Percentiles rank a stretch among this genome's conserved stretches.
Conservation (phyloP, 2,888 invertebrate species). For the Euspilapteryx auroguttella region DNA sequence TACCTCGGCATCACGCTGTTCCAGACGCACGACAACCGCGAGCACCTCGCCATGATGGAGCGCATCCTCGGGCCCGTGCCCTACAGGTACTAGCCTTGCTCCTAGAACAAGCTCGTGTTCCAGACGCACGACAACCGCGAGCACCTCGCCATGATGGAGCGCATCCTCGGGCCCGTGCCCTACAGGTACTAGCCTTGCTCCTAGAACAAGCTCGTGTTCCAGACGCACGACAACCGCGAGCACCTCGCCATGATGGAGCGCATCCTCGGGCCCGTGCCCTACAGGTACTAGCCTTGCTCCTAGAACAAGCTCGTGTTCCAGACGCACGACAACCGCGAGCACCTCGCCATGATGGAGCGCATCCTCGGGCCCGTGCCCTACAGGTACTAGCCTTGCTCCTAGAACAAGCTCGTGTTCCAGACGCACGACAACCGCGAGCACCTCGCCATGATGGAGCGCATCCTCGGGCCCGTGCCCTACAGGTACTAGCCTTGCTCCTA, state of each 20-base stretch:
- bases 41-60: constrained; percentile 99
- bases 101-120: too few species aligned
- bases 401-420: too few species aligned
- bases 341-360: constrained; percentile 99
- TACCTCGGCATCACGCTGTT: constrained; percentile 98
- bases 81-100: too few species aligned
- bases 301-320: too few species aligned
- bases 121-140: constrained; percentile 99
- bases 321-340: constrained; percentile 99
- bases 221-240: constrained; percentile 99
- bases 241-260: constrained; percentile 99
- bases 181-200: too few species aligned
- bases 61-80: constrained; percentile 96
- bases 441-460: constrained; percentile 99
- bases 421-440: constrained; percentile 99
- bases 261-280: constrained; percentile 92
- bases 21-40: constrained; percentile 99
- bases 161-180: constrained; percentile 95
- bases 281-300: too few species aligned
- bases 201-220: too few species aligned
- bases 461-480: constrained; percentile 94
- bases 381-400: too few species aligned
- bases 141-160: constrained; percentile 99
- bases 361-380: constrained; percentile 92
- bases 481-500: too few species aligned